Evolutionary conservation across 1,140 invertebrate genomes (phyloP), one percentile per base, ranked within the genome.

Genomic region (Scaptomyza hsui): DNA sequence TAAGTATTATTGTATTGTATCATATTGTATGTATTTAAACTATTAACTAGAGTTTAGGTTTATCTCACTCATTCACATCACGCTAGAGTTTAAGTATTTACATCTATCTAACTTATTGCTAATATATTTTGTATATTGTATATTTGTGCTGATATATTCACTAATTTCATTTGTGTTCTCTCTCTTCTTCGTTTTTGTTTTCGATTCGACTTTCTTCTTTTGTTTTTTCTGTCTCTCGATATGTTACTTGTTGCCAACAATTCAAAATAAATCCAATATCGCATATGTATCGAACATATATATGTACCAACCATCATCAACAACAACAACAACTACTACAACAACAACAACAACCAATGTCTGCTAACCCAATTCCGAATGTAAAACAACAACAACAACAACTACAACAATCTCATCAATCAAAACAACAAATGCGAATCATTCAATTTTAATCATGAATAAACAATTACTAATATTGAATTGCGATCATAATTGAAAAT

Each of bases 91-190:
- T 69, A 69, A 39, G 56, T 48, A 48, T 59, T 37, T 62, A 76
- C 51, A 52, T 70, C 18, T 70, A 70, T 72, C 65, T 24, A 55
- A 55, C 52, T 55, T 55, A 55, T 35, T 35, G 49, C 49, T 52
- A 52, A 37, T 52, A 55, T 15, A 55, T 26, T 55, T 55, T 55
- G 52, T 37, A 55, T 55, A 55, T 29, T 26, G 24, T 53, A 55
- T 55, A 55, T 55, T 55, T 55, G 15, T 18, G 52, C 52, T 41
- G 39, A 83, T 61, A 82, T 74, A 83, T 75, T 75, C 80, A 86
- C 83, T 86, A 86, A 86, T 86, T 86, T 86, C 62, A 81, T 88
- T 86, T 86, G 81, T 86, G 82, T 86, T 86, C 67, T 85, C 78
- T 78, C 79, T 83, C 59, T 75, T 75, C 56, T 72, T 52, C 44